A percentile compares a stretch with the other conserved stretches of the same genome.
Evolutionary conservation across 2,888 invertebrate species (phyloP).

Genomic region (Aphrophora alni): DNA sequence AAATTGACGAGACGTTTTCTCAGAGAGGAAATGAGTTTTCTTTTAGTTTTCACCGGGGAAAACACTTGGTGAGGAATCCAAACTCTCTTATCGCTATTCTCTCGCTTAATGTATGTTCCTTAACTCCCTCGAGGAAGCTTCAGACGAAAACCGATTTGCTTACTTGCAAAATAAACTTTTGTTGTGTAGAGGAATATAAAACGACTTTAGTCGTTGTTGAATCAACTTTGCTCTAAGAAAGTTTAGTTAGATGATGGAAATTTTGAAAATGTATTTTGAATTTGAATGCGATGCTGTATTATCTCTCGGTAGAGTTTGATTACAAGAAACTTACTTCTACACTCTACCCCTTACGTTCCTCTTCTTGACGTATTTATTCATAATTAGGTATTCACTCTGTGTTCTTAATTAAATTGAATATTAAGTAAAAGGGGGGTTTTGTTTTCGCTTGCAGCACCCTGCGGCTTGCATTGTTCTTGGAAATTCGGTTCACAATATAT

Average conservation of each 20-base stretch:
- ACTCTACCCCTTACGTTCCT: not conserved
- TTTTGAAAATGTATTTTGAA: slow-evolving; percentile 40
- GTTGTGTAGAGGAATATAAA: slow-evolving; percentile 39
- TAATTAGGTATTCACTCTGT: slow-evolving; percentile 42
- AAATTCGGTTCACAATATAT: slow-evolving; percentile 12
- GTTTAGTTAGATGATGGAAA: slow-evolving; percentile 32
- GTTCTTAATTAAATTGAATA: slow-evolving; percentile 44
- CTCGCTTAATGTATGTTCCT: slow-evolving; percentile 36
- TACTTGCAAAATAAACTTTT: slow-evolving; percentile 36
- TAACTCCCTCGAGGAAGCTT: slow-evolving; percentile 26
- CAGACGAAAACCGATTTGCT: slow-evolving; percentile 11
- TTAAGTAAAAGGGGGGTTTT: slow-evolving; percentile 41
- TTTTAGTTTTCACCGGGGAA: slow-evolving; percentile 42
- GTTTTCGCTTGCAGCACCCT: slow-evolving; percentile 24
- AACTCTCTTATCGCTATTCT: slow-evolving; percentile 37
- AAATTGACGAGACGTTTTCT: slow-evolving; percentile 40
- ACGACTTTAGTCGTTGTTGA: slow-evolving; percentile 16
- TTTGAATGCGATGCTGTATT: slow-evolving; percentile 38
- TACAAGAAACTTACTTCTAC: slow-evolving; percentile 26
- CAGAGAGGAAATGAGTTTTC: slow-evolving; percentile 20
- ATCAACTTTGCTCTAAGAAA: slow-evolving; percentile 28
- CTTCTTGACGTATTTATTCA: slow-evolving; percentile 40
- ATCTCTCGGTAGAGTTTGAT: slow-evolving; percentile 36
- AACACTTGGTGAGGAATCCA: not conserved
- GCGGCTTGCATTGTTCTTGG: slow-evolving; percentile 35